A percentile compares a stretch with the other conserved stretches of the same genome.
phyloP scores from a whole-genome alignment of 2,113 vertebrate species.

The Copsychus sechellarum region DNA sequence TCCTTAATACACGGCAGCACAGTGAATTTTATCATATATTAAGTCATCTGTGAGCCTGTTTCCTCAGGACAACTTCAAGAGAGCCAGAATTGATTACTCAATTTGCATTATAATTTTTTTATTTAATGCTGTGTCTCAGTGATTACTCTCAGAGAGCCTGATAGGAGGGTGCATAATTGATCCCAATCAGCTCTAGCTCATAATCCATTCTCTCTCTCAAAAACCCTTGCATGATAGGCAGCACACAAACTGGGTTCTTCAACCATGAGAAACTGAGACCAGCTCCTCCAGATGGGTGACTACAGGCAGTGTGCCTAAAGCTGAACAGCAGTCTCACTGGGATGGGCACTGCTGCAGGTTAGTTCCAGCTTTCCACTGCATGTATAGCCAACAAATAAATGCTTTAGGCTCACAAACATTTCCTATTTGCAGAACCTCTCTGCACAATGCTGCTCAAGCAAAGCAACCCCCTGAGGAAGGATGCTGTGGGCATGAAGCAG shows the following conservation, averaged over 20 bases:
- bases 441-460: background rate
- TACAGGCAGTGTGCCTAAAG: background rate
- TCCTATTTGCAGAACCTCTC: background rate
- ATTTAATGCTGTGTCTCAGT: background rate
- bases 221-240: background rate
- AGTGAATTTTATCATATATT: slow-evolving; percentile 20
- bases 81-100: background rate
- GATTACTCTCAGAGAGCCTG: background rate
- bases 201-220: background rate
- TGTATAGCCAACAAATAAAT: background rate
- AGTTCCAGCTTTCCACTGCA: background rate
- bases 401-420: background rate
- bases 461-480: background rate
- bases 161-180: background rate
- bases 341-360: background rate
- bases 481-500: background rate
- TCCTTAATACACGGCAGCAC: background rate
- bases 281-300: background rate
- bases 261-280: background rate
- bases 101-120: background rate
- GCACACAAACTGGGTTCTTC: background rate
- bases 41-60: background rate
- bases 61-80: background rate
- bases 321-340: background rate
- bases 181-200: background rate